Percentiles rank a stretch among this genome's conserved stretches.
Conservation (phyloP, 2,113 vertebrate species). For the Pterophyllum scalare region DNA sequence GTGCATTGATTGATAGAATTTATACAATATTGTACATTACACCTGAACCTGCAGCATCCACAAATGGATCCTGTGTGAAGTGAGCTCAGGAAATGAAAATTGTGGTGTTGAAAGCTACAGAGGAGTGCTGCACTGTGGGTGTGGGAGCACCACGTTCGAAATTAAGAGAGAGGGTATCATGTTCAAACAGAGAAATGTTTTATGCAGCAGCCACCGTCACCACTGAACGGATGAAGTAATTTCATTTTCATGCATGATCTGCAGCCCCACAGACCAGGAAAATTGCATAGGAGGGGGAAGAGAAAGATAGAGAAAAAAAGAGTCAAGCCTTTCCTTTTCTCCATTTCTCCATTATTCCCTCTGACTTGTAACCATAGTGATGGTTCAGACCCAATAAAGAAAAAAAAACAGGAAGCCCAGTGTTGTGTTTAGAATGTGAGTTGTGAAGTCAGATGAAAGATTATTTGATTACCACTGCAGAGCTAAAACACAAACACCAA, state of each 20-base stretch:
- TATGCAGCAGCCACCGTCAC: slow-evolving; percentile 79
- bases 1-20: slow-evolving; percentile 19
- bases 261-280: slow-evolving; percentile 71
- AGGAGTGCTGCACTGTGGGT: slow-evolving; percentile 48
- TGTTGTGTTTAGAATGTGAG: neutral
- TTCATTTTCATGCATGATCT: slow-evolving; percentile 84
- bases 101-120: slow-evolving; percentile 31
- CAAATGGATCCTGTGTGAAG: slow-evolving; percentile 38
- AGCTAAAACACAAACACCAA: neutral
- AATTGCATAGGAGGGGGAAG: slow-evolving; percentile 71
- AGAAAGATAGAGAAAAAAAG: slow-evolving; percentile 45
- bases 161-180: slow-evolving; percentile 78
- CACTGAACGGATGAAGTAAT: slow-evolving; percentile 77
- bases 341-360: slow-evolving; percentile 71
- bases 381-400: slow-evolving; percentile 37
- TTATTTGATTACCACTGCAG: neutral
- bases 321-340: slow-evolving; percentile 52
- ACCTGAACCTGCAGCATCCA: slow-evolving; percentile 27
- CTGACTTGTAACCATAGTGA: slow-evolving; percentile 69
- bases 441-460: neutral
- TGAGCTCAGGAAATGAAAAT: slow-evolving; percentile 52
- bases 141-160: slow-evolving; percentile 64
- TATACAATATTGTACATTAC: neutral
- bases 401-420: neutral
- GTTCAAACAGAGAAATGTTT: slow-evolving; percentile 79